Evolutionary conservation across 2,888 invertebrate species (phyloP).

Genomic region (Yponomeuta sedellus): DNA sequence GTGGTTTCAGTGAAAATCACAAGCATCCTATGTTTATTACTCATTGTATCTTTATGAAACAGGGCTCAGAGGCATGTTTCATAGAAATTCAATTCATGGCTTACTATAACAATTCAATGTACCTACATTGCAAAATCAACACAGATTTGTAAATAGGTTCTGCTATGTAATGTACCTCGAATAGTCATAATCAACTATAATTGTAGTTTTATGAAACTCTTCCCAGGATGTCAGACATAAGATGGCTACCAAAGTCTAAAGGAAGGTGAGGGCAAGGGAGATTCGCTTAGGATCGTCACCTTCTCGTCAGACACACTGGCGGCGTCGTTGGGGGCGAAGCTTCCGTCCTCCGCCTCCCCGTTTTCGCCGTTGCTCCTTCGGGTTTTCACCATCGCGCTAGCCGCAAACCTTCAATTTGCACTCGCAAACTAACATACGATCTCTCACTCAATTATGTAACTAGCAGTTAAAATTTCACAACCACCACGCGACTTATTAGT

Average conservation of each 20-base stretch:
- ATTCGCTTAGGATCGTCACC: constrained; percentile 41
- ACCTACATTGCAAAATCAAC: too few relatives aligned
- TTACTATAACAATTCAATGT: too few relatives aligned
- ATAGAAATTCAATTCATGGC: too few relatives aligned
- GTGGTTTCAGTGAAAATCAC: too few relatives aligned
- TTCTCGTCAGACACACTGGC: constrained; percentile 70
- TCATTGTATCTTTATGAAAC: too few relatives aligned
- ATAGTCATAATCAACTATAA: too few relatives aligned
- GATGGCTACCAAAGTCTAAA: neutral
- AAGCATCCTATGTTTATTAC: too few relatives aligned
- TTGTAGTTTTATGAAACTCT: too few relatives aligned
- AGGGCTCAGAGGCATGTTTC: too few relatives aligned
- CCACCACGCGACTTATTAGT: constrained; percentile 33
- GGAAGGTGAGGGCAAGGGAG: neutral
- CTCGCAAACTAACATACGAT: constrained; percentile 46
- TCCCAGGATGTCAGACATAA: neutral
- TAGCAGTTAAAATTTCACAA: constrained; percentile 41
- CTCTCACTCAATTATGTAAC: constrained; percentile 40
- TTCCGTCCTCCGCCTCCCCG: constrained; percentile 69
- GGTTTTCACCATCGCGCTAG: constrained; percentile 72
- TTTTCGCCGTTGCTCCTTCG: constrained; percentile 74
- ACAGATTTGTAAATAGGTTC: too few relatives aligned
- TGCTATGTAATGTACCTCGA: too few relatives aligned
- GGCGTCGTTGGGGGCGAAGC: constrained; percentile 65
- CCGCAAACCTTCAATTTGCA: constrained; percentile 25